These are phyloP conservation scores for Dendrophyllia cribrosa DNA, from an alignment of 64 coral and sea anemone genomes.

Conservation along the genomic window DNA sequence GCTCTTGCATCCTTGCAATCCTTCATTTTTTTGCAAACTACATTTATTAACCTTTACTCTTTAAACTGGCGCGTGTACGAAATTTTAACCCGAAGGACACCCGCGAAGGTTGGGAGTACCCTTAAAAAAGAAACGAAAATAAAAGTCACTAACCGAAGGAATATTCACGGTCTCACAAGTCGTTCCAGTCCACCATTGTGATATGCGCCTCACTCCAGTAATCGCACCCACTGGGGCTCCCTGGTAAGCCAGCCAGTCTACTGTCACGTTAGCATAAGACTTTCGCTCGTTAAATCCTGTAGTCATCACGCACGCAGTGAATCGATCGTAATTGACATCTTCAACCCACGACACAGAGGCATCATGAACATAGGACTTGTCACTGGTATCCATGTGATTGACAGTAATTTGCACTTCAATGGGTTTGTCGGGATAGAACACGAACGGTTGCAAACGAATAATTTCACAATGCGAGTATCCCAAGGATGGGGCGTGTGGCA, in stretches of 20 bases:
- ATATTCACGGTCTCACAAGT: not conserved
- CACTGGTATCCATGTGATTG: constrained; percentile 49
- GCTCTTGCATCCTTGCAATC: no score
- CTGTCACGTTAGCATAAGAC: constrained; percentile 5
- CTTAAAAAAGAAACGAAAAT: no score
- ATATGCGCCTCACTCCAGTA: not conserved
- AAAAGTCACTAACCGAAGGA: not conserved
- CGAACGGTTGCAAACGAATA: constrained; percentile 36
- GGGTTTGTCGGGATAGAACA: constrained; percentile 71
- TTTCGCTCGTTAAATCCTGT: constrained; percentile 44
- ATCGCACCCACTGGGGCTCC: constrained; percentile 27
- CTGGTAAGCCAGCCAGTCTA: constrained; percentile 69
- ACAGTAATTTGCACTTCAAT: constrained; percentile 61
- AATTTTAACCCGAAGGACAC: no score
- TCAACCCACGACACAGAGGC: constrained; percentile 71
- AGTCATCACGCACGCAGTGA: constrained; percentile 57
- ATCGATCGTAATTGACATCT: constrained; percentile 60
- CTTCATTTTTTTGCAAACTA: no score
- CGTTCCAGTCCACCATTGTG: constrained; percentile 41
- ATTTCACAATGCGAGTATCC: constrained; percentile 20
- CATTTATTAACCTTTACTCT: no score
- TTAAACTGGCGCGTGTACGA: no score
- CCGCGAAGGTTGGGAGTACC: no score
- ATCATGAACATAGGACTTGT: constrained; percentile 28
- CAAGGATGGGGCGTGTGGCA: not conserved